Conservation (phyloP, 2,888 invertebrate genomes). For the Morpho deidamia region DNA sequence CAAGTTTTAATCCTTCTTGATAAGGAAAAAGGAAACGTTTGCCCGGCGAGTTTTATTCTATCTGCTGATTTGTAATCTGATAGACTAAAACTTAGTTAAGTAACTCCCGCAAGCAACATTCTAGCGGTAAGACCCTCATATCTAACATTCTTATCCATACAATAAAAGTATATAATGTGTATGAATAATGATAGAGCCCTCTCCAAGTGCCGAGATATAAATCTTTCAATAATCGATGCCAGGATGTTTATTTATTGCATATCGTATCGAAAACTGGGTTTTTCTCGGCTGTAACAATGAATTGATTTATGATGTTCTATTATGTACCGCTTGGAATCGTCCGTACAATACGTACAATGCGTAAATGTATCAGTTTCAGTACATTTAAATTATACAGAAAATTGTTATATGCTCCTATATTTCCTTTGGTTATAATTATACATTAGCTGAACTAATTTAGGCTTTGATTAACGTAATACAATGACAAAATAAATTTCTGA, state of each 20-base stretch:
- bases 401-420: too few species aligned
- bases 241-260: slow-evolving; percentile 67
- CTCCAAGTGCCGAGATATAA: slow-evolving; percentile 61
- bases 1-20: too few species aligned
- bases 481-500: too few species aligned
- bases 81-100: not conserved
- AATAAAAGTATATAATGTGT: slow-evolving; percentile 63
- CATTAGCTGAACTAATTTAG: too few species aligned
- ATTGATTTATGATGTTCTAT: slow-evolving; percentile 53
- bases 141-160: slow-evolving; percentile 41
- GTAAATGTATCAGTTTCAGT: not conserved
- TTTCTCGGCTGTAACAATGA: slow-evolving; percentile 49
- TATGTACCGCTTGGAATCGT: slow-evolving; percentile 19
- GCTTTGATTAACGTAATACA: too few species aligned
- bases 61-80: too few species aligned
- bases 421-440: not conserved
- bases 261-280: slow-evolving; percentile 51
- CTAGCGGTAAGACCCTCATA: not conserved
- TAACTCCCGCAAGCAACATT: not conserved
- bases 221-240: slow-evolving; percentile 72
- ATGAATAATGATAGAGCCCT: slow-evolving; percentile 67
- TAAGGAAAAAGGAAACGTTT: too few species aligned
- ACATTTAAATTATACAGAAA: too few species aligned
- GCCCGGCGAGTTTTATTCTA: too few species aligned
- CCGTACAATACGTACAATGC: not conserved